These are phyloP conservation scores for Aurelia coerulea DNA, from an alignment of 30 jellyfish, hydroid and myxozoan genomes.

Conservation along the genomic window DNA sequence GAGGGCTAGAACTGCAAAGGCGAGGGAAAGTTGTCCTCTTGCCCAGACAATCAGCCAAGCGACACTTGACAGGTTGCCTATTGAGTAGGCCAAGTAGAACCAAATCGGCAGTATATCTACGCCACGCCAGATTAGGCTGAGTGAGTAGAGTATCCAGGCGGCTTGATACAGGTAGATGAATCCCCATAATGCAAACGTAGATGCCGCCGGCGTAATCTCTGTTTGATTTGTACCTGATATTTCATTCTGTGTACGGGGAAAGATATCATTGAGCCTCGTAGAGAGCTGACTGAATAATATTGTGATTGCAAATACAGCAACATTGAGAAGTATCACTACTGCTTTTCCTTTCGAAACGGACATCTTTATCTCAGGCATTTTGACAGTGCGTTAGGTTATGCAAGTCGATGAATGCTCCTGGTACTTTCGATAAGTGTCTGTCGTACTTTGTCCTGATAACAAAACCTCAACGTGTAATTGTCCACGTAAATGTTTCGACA, in stretches of 20 bases:
- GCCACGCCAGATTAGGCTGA: constrained; percentile 55
- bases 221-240: constrained; percentile 37
- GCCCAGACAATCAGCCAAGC: constrained; percentile 89
- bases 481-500: too few species aligned
- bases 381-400: neutral
- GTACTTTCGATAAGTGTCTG: too few species aligned
- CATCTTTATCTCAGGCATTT: neutral
- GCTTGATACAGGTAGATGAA: constrained; percentile 75
- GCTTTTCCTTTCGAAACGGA: constrained; percentile 17
- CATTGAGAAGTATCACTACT: constrained; percentile 26
- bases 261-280: constrained; percentile 25
- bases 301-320: constrained; percentile 16
- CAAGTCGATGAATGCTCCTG: neutral
- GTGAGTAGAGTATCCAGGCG: constrained; percentile 75
- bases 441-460: too few species aligned
- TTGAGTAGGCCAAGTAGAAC: constrained; percentile 68
- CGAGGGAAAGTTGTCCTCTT: constrained; percentile 35
- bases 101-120: constrained; percentile 69
- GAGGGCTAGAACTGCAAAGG: constrained; percentile 57
- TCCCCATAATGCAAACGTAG: constrained; percentile 87
- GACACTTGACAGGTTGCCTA: constrained; percentile 52
- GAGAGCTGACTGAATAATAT: constrained; percentile 58
- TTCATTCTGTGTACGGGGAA: constrained; percentile 62
- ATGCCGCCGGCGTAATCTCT: constrained; percentile 80
- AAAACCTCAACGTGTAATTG: too few species aligned